Conservation (phyloP, 2,113 vertebrate genomes). For the Dendropsophus ebraccatus region DNA sequence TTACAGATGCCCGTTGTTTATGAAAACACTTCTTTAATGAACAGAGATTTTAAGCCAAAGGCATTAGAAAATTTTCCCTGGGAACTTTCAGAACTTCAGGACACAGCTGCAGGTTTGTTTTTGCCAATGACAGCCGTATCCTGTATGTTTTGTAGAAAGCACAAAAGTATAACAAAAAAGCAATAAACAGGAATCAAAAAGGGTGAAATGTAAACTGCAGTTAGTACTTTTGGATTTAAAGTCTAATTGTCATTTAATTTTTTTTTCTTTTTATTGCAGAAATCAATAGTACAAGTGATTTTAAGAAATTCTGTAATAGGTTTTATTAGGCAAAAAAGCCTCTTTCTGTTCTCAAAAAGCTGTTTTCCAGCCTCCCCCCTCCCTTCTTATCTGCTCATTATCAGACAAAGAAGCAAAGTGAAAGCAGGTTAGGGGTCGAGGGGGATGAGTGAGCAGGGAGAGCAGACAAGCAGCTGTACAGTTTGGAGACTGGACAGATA, state of each 20-base stretch:
- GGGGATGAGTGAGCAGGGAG: too few relatives aligned
- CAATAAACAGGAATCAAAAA: not conserved
- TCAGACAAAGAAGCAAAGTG: not conserved
- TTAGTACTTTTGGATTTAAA: not conserved
- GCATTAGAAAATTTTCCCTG: slow-evolving; percentile 14
- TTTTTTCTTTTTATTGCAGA: too few relatives aligned
- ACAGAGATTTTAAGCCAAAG: slow-evolving; percentile 24
- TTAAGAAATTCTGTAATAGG: too few relatives aligned
- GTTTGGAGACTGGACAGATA: too few relatives aligned
- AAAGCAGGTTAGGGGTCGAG: too few relatives aligned
- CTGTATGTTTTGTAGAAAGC: not conserved
- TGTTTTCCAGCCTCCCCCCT: too few relatives aligned
- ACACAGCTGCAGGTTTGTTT: slow-evolving; percentile 30
- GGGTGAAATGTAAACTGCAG: not conserved
- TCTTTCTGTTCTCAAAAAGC: too few relatives aligned
- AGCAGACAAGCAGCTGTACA: too few relatives aligned
- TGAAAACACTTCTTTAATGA: slow-evolving; percentile 40
- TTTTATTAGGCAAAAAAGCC: too few relatives aligned
- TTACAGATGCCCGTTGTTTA: slow-evolving; percentile 36
- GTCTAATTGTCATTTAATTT: too few relatives aligned
- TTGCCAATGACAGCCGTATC: not conserved
- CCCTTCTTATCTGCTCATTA: not conserved
- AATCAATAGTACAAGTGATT: too few relatives aligned
- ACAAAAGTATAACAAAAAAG: not conserved
- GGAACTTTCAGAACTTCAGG: slow-evolving; percentile 4